Conservation (phyloP, 92 coral and sea anemone genomes). For the Nematostella vectensis region DNA sequence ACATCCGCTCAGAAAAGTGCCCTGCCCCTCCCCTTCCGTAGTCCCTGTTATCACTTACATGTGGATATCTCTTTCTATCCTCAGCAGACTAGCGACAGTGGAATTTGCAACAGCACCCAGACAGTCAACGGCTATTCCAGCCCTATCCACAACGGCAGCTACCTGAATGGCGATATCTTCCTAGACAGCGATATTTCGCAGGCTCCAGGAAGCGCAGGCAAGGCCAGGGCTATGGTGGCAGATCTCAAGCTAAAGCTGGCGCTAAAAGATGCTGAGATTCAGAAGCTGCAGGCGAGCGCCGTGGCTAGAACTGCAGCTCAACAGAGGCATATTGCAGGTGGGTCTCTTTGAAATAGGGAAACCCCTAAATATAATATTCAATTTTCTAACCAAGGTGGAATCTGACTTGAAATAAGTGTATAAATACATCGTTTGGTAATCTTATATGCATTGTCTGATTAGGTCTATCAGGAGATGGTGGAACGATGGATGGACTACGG, state of each 20-base stretch:
- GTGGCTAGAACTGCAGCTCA: slow-evolving; percentile 87
- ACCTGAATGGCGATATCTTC: slow-evolving; percentile 48
- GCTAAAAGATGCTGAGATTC: slow-evolving; percentile 84
- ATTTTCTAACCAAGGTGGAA: too few relatives aligned
- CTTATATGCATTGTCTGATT: not conserved
- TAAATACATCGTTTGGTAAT: not conserved
- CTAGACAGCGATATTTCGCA: slow-evolving; percentile 39
- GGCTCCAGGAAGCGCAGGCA: slow-evolving; percentile 69
- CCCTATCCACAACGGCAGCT: slow-evolving; percentile 71
- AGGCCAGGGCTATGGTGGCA: slow-evolving; percentile 71
- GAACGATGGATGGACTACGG: slow-evolving; percentile 93
- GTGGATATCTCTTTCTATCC: too few relatives aligned
- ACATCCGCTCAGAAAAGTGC: too few relatives aligned
- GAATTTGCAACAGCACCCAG: slow-evolving; percentile 68
- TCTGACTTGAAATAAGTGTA: not conserved
- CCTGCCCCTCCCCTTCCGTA: too few relatives aligned
- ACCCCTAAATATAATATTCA: too few relatives aligned
- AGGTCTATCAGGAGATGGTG: slow-evolving; percentile 84
- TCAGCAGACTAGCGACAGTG: slow-evolving; percentile 79
- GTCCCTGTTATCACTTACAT: too few relatives aligned
- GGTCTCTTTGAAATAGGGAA: too few relatives aligned
- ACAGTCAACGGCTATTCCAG: slow-evolving; percentile 67
- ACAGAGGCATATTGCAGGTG: slow-evolving; percentile 87
- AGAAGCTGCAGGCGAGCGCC: slow-evolving; percentile 84
- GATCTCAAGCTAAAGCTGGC: slow-evolving; percentile 85